Base-by-base conservation (phyloP, 2,797 vertebrate genomes). In the Sphaeramia orbicularis region DNA sequence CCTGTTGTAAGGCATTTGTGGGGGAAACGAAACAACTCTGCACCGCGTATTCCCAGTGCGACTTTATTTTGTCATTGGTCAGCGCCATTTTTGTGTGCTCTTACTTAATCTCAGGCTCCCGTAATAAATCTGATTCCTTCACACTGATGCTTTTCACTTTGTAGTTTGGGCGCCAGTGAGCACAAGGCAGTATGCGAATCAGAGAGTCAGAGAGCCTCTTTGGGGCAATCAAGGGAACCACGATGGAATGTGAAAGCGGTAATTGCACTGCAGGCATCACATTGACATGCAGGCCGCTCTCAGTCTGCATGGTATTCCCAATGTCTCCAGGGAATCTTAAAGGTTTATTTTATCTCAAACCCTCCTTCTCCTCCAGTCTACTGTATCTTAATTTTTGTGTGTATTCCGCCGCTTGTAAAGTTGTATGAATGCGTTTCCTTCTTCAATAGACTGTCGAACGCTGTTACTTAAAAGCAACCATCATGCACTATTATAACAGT, bases 81-180 rank as follows among this genome's bases (percentile, higher is more conserved):
- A 84, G 81, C 83, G 73, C 54, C 64, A 63, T 69, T 65, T 65
- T 59, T 66, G 52, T 12, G 45, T 47, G 64, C 67, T 59, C 70
- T 70, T 87, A 87, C 84, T 89, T 78, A 80, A 86, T 84, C 82
- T 65, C 41, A 53, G 73, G 50, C 70, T 76, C 58, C 52, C 10
- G 74, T 74, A 72, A 87, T 84, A 81, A 77, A 84, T 90, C 80
- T 61, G 69, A 79, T 68, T 77, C 71, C 42, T 56, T 62, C 57
- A 27, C 1, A 12, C 67, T 53, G 61, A 80, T 68, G 71, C 47
- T 49, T 57, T 60, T 24, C 10, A 0, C 43, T 65, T 42, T 35
- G 54, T 41, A 48, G 47, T 69, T 62, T 35, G 65, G 78, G 58
- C 11, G 50, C 69, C 24, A 43, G 66, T 15, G 45, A 73, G 52